These are phyloP conservation scores for Thelaira solivaga DNA, from an alignment of 2,888 invertebrate genomes.

Conservation along the genomic window DNA sequence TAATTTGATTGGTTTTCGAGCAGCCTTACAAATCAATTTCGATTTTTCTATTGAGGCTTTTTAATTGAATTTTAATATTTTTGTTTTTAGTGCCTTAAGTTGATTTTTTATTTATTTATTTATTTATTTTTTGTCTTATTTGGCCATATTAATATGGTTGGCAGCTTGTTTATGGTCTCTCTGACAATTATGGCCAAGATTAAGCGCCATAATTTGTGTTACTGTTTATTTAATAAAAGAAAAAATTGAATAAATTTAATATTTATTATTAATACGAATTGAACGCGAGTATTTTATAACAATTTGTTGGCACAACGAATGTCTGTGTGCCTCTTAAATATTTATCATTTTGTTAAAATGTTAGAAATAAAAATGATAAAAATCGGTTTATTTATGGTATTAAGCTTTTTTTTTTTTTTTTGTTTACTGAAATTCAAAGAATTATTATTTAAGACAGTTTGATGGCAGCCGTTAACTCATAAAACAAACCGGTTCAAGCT, in stretches of 20 bases:
- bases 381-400: conserved; percentile 44
- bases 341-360: conserved; percentile 24
- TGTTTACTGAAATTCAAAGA: neutral
- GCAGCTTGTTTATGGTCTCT: conserved; percentile 25
- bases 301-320: conserved; percentile 13
- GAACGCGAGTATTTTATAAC: no score
- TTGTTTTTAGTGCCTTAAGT: no score
- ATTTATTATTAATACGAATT: neutral
- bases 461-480: neutral
- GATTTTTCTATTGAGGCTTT: neutral
- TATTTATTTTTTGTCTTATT: neutral
- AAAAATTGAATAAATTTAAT: conserved; percentile 20
- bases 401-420: conserved; percentile 10
- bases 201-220: conserved; percentile 51
- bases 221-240: neutral
- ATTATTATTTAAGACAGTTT: conserved; percentile 23
- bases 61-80: neutral
- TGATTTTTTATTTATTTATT: neutral
- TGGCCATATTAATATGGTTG: neutral
- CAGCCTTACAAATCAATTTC: neutral
- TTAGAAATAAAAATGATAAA: conserved; percentile 13
- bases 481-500: conserved; percentile 9
- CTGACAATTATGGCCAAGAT: conserved; percentile 54
- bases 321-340: conserved; percentile 6
- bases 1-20: no score